Conservation (phyloP, 2,888 invertebrate species). For the Oconnorella tubifera region DNA sequence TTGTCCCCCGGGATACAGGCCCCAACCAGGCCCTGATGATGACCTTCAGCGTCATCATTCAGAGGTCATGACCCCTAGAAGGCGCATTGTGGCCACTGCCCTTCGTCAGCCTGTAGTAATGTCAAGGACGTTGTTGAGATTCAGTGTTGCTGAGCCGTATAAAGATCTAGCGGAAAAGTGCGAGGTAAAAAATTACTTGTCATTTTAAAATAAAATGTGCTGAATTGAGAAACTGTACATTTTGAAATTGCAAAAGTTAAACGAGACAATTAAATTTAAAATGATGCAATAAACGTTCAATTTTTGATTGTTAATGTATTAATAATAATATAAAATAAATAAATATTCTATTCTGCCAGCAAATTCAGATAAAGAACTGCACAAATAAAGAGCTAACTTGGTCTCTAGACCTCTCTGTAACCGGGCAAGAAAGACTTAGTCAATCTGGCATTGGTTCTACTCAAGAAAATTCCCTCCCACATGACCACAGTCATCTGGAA, state of each 20-base stretch:
- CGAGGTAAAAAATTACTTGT: too few species aligned
- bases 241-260: too few species aligned
- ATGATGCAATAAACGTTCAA: too few species aligned
- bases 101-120: slow-evolving; percentile 52
- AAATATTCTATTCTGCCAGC: too few species aligned
- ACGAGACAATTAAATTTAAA: too few species aligned
- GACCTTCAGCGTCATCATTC: slow-evolving; percentile 44
- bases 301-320: too few species aligned
- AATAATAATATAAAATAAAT: too few species aligned
- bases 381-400: slow-evolving; percentile 46
- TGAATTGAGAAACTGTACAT: too few species aligned
- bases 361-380: slow-evolving; percentile 46
- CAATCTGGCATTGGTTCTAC: neutral
- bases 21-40: slow-evolving; percentile 45
- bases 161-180: too few species aligned
- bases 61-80: slow-evolving; percentile 46
- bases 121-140: slow-evolving; percentile 46
- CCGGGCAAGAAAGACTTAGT: slow-evolving; percentile 27
- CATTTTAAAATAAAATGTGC: too few species aligned
- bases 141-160: slow-evolving; percentile 38
- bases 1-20: slow-evolving; percentile 27
- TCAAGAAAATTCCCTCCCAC: slow-evolving; percentile 16
- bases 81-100: slow-evolving; percentile 53
- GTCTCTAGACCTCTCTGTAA: slow-evolving; percentile 46
- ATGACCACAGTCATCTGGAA: slow-evolving; percentile 49